Conservation (phyloP, 2,888 invertebrate species). For the Margaritifera margaritifera region DNA sequence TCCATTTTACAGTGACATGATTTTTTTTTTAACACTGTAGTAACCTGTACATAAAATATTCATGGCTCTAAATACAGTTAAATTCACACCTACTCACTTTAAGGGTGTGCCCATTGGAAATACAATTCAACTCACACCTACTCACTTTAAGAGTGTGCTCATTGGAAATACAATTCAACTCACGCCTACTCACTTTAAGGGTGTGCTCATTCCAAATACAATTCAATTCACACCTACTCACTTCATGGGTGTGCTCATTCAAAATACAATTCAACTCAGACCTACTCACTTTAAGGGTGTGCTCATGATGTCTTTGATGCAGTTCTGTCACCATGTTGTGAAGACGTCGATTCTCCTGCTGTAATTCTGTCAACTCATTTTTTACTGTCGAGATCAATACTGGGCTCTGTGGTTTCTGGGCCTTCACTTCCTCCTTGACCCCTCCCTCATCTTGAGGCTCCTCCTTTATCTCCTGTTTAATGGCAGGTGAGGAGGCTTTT, state of each 20-base stretch:
- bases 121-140: no score
- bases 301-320: slow-evolving; percentile 94
- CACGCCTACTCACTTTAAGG: no score
- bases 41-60: no score
- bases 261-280: not conserved
- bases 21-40: no score
- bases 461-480: slow-evolving; percentile 27
- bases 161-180: no score
- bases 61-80: no score
- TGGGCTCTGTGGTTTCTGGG: slow-evolving; percentile 38
- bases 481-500: not conserved
- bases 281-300: slow-evolving; percentile 82
- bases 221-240: not conserved
- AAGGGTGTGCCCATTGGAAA: no score
- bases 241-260: not conserved
- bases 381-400: slow-evolving; percentile 79
- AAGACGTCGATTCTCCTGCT: slow-evolving; percentile 92
- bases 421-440: slow-evolving; percentile 31
- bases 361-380: slow-evolving; percentile 89
- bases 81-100: no score
- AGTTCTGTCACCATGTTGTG: slow-evolving; percentile 91
- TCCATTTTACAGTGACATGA: no score
- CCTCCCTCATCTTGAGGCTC: slow-evolving; percentile 36
- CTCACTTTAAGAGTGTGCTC: no score
- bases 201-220: no score